Conservation (phyloP, 92 coral and sea anemone genomes). For the Zoanthus sociatus region DNA sequence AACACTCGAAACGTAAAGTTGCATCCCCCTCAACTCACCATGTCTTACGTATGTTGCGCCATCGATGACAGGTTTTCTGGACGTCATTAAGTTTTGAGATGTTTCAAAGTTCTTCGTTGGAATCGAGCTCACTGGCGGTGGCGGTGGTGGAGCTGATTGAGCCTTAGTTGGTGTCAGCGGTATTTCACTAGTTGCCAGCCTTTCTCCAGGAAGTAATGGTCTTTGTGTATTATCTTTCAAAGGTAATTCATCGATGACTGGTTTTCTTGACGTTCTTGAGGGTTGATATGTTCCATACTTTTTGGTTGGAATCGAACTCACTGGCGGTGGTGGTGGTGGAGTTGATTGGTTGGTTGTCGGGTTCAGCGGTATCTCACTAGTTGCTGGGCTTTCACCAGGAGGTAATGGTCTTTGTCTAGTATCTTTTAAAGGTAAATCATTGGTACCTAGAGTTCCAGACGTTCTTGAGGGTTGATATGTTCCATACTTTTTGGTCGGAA, state of each 20-base stretch:
- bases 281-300: background rate
- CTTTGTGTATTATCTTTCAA: background rate
- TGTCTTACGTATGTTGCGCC: background rate
- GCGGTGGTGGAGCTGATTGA: background rate
- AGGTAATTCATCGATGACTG: background rate
- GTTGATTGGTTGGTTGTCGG: background rate
- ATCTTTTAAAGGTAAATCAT: background rate
- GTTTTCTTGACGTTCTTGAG: too few species aligned
- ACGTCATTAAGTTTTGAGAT: background rate
- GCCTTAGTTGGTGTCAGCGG: background rate
- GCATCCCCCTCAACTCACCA: background rate
- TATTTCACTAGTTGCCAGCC: background rate
- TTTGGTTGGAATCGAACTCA: slow-evolving; percentile 11
- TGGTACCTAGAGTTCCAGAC: background rate
- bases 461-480: background rate
- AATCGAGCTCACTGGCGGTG: slow-evolving; percentile 21
- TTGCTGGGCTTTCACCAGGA: background rate
- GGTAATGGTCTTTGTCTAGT: background rate
- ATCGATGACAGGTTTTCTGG: background rate
- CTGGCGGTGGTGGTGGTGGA: slow-evolving; percentile 11
- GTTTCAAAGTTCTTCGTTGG: background rate
- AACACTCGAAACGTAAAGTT: too few species aligned
- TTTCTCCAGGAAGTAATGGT: background rate
- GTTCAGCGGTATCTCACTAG: background rate
- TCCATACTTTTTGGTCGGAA: background rate